Evolutionary conservation across 2,888 invertebrate genomes (phyloP), one percentile per base, ranked within the genome.

Genomic region (Apamea sordens): DNA sequence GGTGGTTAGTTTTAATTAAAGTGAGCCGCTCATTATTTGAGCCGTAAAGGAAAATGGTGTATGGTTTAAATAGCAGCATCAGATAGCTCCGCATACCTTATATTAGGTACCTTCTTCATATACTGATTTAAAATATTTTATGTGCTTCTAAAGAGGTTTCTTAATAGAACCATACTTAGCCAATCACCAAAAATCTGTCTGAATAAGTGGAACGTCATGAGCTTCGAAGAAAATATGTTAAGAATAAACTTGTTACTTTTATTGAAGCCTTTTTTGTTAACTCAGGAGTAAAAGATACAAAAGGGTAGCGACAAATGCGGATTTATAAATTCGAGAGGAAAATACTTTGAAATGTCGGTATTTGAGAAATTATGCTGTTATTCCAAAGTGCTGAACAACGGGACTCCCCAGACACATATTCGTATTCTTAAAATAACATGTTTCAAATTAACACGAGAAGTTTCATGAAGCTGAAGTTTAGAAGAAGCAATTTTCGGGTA

Each of bases 81-180:
- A 28, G 11, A 28, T 28, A 44, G 28, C 21, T 44, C 18, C 21
- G 3, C 18, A 44, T 44, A 68, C 44, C 24, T 24, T 24, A 2
- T 10, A 44, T 18, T n/a, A n/a, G n/a, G n/a, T n/a, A n/a, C n/a
- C 41, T 28, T 68, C 18, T 68, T 44, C 18, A 21, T 7, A 11
- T 28, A 67, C 21, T 10, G 21, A 21, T 69, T 44, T 47, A 44
- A 68, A 28, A 47, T n/a, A 7, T 28, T 28, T 3, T 13, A 47
- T 47, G 13, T 28, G 21, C 21, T 4, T 28, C 7, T 47, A 21
- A 44, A 53, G 28, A 28, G 18, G 11, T 74, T 13, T 36, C 21
- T 73, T 84, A 87, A 80, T 76, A 72, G 72, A 79, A 84, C 71
- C 72, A 76, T 71, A 77, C n/a, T n/a, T n/a, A n/a, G 73, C 61